Evolutionary conservation across 2,888 invertebrate species (phyloP).

Genomic region (Microctonus aethiopoides): DNA sequence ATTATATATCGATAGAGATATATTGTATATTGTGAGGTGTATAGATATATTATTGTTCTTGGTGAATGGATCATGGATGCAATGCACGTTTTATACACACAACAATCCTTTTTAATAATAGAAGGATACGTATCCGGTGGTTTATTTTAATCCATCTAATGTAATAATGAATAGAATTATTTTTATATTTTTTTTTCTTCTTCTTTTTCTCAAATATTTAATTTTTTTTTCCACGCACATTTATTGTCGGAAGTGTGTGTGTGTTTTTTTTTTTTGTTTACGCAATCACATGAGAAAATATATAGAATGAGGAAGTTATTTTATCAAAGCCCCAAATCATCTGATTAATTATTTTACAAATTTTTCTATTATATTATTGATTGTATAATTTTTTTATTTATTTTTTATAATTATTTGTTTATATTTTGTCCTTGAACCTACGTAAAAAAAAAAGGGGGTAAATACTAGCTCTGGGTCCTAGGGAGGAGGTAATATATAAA

Average conservation of each 20-base stretch:
- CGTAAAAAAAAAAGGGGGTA: background rate
- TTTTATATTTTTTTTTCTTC: background rate
- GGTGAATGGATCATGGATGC: constrained; percentile 27
- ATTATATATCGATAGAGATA: constrained; percentile 19
- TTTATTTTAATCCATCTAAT: background rate
- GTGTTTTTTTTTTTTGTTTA: background rate
- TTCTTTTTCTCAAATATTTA: background rate
- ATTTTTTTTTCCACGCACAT: background rate
- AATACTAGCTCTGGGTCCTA: background rate
- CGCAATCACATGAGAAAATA: background rate
- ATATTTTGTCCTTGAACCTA: background rate
- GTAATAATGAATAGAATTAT: background rate
- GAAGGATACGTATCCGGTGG: constrained; percentile 24
- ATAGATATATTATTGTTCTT: constrained; percentile 14
- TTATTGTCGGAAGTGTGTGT: background rate
- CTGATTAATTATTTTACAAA: background rate
- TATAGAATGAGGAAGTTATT: background rate
- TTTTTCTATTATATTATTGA: background rate
- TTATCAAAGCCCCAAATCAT: background rate
- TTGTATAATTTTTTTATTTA: background rate
- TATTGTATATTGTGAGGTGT: background rate
- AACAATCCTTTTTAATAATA: constrained; percentile 14
- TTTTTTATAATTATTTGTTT: background rate
- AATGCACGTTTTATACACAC: constrained; percentile 14
- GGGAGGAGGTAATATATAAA: constrained; percentile 9